Conservation (phyloP, 2,113 vertebrate genomes). For the Peromyscus maniculatus region DNA sequence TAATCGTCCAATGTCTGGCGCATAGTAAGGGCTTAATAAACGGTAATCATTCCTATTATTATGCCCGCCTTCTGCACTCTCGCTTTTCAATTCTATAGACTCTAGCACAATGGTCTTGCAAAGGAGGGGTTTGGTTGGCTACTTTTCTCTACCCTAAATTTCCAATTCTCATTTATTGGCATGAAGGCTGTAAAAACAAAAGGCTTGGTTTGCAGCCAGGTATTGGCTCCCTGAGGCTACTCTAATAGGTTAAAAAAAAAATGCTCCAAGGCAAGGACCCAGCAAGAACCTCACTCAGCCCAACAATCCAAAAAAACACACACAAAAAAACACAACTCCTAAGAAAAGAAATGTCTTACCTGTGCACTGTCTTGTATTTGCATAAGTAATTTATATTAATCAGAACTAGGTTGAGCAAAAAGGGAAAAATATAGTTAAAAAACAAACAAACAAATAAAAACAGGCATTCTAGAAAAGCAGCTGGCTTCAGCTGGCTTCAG, state of each 20-base stretch:
- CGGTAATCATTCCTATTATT: conserved; percentile 4
- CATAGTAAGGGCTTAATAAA: conserved; percentile 61
- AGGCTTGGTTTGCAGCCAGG: conserved; percentile 21
- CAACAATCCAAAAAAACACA: neutral
- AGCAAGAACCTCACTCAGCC: neutral
- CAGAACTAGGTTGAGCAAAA: conserved; percentile 40
- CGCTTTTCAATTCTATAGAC: conserved; percentile 24
- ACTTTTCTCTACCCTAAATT: conserved; percentile 26
- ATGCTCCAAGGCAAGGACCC: neutral
- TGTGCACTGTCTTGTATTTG: conserved; percentile 7
- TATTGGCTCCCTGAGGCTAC: conserved; percentile 4
- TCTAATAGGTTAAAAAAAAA: neutral
- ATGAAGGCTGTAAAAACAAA: conserved; percentile 53
- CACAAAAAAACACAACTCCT: neutral
- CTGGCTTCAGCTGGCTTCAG: neutral
- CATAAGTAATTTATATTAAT: conserved; percentile 31
- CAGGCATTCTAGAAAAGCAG: conserved; percentile 37
- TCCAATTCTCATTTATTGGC: conserved; percentile 55
- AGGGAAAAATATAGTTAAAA: neutral
- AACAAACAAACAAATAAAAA: neutral
- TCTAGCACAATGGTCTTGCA: conserved; percentile 25
- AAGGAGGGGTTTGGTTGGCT: neutral
- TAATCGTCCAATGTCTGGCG: conserved; percentile 55
- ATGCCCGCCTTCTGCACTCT: neutral
- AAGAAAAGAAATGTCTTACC: neutral